Conservation (phyloP, 1,140 invertebrate species). For the Pseudomyrmex sp. region DNA sequence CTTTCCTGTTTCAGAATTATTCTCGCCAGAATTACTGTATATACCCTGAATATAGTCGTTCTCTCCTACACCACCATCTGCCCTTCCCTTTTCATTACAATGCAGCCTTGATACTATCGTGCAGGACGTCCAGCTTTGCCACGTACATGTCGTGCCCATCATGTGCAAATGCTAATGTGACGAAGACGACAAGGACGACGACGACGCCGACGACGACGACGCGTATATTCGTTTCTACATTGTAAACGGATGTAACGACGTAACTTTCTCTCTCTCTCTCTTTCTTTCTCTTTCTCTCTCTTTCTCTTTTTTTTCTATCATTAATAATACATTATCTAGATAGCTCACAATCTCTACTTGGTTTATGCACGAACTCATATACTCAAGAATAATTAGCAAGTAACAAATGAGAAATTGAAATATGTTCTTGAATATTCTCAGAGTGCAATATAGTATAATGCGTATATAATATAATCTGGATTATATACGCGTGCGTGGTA, state of each 20-base stretch:
- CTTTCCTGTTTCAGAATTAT: conserved; percentile 74
- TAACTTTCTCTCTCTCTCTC: conserved; percentile 33
- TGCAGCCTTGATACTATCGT: conserved; percentile 75
- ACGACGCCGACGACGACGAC: conserved; percentile 5
- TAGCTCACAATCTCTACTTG: conserved; percentile 5
- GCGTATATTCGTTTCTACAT: conserved; percentile 14
- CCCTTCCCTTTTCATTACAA: conserved; percentile 70
- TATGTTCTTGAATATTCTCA: conserved; percentile 29
- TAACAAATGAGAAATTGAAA: conserved; percentile 22
- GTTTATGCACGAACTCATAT: conserved; percentile 1
- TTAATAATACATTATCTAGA: conserved; percentile 24
- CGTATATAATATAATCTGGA: conserved; percentile 39
- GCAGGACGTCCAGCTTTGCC: conserved; percentile 50
- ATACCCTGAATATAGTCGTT: conserved; percentile 66
- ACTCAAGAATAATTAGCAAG: conserved; percentile 31
- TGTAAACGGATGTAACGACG: conserved; percentile 31
- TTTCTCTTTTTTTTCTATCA: conserved; percentile 16
- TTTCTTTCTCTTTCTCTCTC: conserved; percentile 15
- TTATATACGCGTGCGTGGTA: conserved; percentile 18
- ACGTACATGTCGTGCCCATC: conserved; percentile 56
- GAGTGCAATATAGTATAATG: conserved; percentile 14
- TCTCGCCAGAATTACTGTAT: conserved; percentile 74
- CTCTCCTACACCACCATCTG: background rate
- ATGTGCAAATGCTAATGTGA: conserved; percentile 61
- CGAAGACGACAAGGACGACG: background rate